These are phyloP conservation scores for Ramphastos sulfuratus DNA, from an alignment of 2,113 vertebrate species.

Conservation along the genomic window DNA sequence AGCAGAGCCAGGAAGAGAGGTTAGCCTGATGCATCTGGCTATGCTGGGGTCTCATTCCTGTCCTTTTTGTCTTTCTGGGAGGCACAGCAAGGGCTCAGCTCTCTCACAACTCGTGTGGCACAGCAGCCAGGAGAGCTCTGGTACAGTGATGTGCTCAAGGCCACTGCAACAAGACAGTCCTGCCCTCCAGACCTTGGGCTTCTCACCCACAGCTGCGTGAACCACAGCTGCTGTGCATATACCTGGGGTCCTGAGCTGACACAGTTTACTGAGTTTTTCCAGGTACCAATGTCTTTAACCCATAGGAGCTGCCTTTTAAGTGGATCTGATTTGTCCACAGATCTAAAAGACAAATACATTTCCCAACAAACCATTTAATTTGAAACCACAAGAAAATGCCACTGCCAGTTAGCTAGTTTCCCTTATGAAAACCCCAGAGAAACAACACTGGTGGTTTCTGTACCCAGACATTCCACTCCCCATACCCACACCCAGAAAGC, in stretches of 20 bases:
- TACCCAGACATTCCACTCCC: neutral
- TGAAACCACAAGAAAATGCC: neutral
- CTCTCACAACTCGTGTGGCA: neutral
- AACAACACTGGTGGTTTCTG: neutral
- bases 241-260: neutral
- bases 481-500: neutral
- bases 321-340: neutral
- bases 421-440: neutral
- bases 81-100: neutral
- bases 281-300: neutral
- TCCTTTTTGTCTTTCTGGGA: neutral
- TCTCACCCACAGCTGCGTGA: neutral
- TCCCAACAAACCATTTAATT: neutral
- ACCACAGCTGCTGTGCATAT: neutral
- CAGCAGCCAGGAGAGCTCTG: neutral
- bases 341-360: neutral
- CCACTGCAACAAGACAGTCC: fast-evolving
- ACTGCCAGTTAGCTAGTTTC: neutral
- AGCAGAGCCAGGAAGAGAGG: neutral
- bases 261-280: neutral
- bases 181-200: neutral
- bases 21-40: neutral
- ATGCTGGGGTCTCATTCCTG: neutral
- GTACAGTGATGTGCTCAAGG: neutral
- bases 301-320: neutral